These are phyloP conservation scores for Tiphia femorata DNA, from an alignment of 2,888 invertebrate species.

Conservation along the genomic window DNA sequence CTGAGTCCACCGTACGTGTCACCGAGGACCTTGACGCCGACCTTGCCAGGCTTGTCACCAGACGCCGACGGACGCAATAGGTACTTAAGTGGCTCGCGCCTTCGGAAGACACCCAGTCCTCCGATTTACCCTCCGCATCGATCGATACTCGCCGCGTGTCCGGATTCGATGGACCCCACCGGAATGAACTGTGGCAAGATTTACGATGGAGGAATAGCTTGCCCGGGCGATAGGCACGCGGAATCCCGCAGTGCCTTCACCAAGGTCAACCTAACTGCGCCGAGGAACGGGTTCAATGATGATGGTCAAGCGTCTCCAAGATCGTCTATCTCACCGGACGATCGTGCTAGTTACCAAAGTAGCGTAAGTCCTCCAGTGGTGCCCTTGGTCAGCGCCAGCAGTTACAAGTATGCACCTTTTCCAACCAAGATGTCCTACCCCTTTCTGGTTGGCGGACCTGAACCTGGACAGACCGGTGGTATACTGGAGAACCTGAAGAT, in stretches of 20 bases:
- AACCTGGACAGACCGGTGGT: constrained; percentile 27
- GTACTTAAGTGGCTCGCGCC: constrained; percentile 38
- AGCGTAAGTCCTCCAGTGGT: constrained; percentile 80
- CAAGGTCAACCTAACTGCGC: constrained; percentile 75
- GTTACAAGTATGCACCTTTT: constrained; percentile 60
- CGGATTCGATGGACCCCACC: constrained; percentile 35
- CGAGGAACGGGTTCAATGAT: constrained; percentile 59
- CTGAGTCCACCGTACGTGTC: constrained; percentile 72
- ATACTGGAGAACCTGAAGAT: constrained; percentile 63
- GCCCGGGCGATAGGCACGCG: constrained; percentile 46
- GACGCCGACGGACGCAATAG: constrained; percentile 57
- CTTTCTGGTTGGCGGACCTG: constrained; percentile 57
- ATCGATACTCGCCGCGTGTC: constrained; percentile 30
- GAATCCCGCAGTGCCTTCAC: constrained; percentile 84
- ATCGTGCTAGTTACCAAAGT: constrained; percentile 81
- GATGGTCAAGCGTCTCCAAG: constrained; percentile 73
- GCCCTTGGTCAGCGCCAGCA: constrained; percentile 35
- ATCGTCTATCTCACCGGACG: constrained; percentile 84
- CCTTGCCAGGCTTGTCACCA: constrained; percentile 71
- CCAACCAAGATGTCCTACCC: constrained; percentile 62
- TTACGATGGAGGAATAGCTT: constrained; percentile 52
- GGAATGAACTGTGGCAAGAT: constrained; percentile 43
- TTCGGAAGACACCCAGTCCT: constrained; percentile 59
- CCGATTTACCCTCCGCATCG: constrained; percentile 45
- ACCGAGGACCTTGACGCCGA: constrained; percentile 68